These are phyloP conservation scores for Sinosuthora webbiana DNA, from an alignment of 2,113 vertebrate genomes.

Conservation along the genomic window DNA sequence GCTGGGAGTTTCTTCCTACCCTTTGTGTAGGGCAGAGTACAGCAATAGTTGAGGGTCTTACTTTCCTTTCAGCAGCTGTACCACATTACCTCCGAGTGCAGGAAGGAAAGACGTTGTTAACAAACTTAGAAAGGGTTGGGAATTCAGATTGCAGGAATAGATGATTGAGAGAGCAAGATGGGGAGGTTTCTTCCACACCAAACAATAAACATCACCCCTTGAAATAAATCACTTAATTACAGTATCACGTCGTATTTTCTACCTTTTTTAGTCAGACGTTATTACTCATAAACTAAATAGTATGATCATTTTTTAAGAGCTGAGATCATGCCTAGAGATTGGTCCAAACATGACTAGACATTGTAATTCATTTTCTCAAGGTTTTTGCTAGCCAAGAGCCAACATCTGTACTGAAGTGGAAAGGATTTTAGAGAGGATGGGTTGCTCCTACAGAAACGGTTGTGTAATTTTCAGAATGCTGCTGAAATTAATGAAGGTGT, in stretches of 20 bases:
- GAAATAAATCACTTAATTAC: slow-evolving; percentile 7
- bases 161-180: background rate
- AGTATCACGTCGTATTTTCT: background rate
- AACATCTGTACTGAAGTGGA: background rate
- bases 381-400: background rate
- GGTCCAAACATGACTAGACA: slow-evolving; percentile 41
- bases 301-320: background rate
- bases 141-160: background rate
- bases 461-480: background rate
- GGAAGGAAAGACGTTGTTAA: background rate
- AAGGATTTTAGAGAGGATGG: background rate
- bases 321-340: slow-evolving; percentile 22
- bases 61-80: background rate
- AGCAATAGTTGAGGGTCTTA: background rate
- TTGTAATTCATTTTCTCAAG: background rate
- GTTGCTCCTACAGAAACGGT: background rate
- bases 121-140: background rate
- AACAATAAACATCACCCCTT: background rate
- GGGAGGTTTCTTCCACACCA: background rate
- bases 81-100: background rate
- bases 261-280: background rate
- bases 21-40: background rate
- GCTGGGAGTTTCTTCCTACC: background rate
- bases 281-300: slow-evolving; percentile 35
- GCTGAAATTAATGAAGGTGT: background rate